Evolutionary conservation across 2,888 invertebrate genomes (phyloP).

Genomic region (Eudemis profundana): DNA sequence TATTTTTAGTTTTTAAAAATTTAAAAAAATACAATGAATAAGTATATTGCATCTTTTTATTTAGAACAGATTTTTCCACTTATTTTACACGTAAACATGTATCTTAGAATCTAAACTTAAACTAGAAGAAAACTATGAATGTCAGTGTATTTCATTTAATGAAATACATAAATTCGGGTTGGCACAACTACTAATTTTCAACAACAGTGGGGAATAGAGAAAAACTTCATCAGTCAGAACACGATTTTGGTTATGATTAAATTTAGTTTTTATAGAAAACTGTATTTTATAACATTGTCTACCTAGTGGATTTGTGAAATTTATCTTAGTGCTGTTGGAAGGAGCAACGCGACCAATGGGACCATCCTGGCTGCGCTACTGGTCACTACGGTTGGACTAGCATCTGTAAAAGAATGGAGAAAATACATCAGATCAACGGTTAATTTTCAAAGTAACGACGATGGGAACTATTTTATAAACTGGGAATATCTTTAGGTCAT

Average conservation of each 20-base stretch:
- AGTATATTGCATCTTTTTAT: slow-evolving; percentile 16
- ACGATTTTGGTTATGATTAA: slow-evolving; percentile 49
- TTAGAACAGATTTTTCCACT: slow-evolving; percentile 31
- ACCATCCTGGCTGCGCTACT: slow-evolving; percentile 48
- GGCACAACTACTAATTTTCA: slow-evolving; percentile 78
- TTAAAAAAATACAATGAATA: slow-evolving; percentile 3
- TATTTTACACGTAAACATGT: slow-evolving; percentile 35
- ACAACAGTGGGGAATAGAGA: slow-evolving; percentile 74
- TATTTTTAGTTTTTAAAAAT: no score
- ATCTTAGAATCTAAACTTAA: slow-evolving; percentile 37
- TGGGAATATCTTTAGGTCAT: no score
- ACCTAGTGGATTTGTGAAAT: slow-evolving; percentile 47
- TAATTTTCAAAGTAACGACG: no score
- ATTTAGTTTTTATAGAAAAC: slow-evolving; percentile 47
- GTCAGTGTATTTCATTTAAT: slow-evolving; percentile 75
- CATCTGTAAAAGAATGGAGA: slow-evolving; percentile 52
- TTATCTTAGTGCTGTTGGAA: slow-evolving; percentile 59
- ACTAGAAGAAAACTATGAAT: slow-evolving; percentile 38
- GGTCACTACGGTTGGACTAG: slow-evolving; percentile 43
- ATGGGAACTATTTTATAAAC: no score
- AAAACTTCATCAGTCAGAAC: slow-evolving; percentile 70
- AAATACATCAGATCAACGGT: no score
- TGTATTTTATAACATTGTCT: slow-evolving; percentile 47
- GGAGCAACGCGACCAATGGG: slow-evolving; percentile 52
- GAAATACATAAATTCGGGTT: slow-evolving; percentile 84